phyloP scores from a whole-genome alignment of 2,888 invertebrate species.

The Sesia apiformis region DNA sequence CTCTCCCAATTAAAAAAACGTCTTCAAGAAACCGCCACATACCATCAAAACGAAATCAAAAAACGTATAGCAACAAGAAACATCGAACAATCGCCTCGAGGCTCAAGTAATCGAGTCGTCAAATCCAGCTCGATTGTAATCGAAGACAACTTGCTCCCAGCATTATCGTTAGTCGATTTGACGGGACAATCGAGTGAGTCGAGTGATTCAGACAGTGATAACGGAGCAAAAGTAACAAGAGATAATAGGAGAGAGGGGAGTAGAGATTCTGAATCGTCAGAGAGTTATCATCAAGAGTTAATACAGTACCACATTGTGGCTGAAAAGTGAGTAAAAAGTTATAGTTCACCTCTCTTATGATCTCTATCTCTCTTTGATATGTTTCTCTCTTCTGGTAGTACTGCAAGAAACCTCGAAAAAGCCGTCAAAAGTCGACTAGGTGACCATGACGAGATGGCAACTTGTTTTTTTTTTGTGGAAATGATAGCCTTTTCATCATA shows the following conservation, averaged over 20 bases:
- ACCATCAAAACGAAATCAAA: slow-evolving; percentile 41
- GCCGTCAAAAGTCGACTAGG: too few relatives aligned
- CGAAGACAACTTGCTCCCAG: slow-evolving; percentile 24
- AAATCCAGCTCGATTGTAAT: background rate
- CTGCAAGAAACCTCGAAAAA: too few relatives aligned
- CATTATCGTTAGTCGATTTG: slow-evolving; percentile 37
- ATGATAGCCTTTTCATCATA: too few relatives aligned
- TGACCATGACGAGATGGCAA: too few relatives aligned
- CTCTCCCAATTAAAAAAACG: slow-evolving; percentile 42
- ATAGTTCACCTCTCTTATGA: background rate
- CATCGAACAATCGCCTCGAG: slow-evolving; percentile 10
- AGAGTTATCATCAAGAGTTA: background rate
- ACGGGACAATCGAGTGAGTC: slow-evolving; percentile 25
- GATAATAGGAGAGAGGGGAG: background rate
- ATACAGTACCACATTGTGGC: slow-evolving; percentile 29
- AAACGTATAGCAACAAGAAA: slow-evolving; percentile 6
- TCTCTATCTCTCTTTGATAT: too few relatives aligned
- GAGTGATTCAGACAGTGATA: slow-evolving; percentile 20
- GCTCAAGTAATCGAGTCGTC: slow-evolving; percentile 4
- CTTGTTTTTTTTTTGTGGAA: too few relatives aligned
- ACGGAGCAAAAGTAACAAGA: slow-evolving; percentile 13
- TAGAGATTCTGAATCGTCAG: slow-evolving; percentile 17
- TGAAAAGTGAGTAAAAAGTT: slow-evolving; percentile 37
- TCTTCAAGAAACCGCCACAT: slow-evolving; percentile 36
- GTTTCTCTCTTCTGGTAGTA: too few relatives aligned